Conservation (phyloP, 2,113 vertebrate species). For the Corythaeola cristata region DNA sequence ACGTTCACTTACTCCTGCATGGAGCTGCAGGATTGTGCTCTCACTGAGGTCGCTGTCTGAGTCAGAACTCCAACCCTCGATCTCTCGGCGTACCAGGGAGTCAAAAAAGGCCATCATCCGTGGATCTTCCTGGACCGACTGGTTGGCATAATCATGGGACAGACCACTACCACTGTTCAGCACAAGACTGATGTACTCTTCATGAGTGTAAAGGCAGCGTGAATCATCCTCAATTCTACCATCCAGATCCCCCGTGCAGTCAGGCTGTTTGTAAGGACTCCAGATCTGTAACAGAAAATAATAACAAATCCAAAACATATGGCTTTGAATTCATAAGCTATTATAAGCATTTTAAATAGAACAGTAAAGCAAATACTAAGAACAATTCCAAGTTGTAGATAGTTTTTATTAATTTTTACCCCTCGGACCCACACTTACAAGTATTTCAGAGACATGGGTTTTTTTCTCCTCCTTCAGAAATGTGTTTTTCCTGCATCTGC, state of each 20-base stretch:
- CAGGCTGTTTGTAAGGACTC: slow-evolving; percentile 97
- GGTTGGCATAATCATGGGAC: slow-evolving; percentile 97
- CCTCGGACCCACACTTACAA: neutral
- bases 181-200: slow-evolving; percentile 98
- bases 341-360: neutral
- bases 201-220: slow-evolving; percentile 94
- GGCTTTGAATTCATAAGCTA: neutral
- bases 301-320: neutral
- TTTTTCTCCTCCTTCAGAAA: neutral
- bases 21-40: slow-evolving; percentile 94
- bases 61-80: slow-evolving; percentile 98
- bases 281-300: slow-evolving; percentile 81
- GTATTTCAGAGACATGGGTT: neutral
- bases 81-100: slow-evolving; percentile 94
- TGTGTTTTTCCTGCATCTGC: neutral
- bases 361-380: neutral
- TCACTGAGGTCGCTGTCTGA: slow-evolving; percentile 95
- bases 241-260: slow-evolving; percentile 91
- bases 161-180: slow-evolving; percentile 95
- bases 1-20: slow-evolving; percentile 84
- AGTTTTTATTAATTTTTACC: neutral
- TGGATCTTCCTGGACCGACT: slow-evolving; percentile 96
- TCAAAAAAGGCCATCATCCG: slow-evolving; percentile 99
- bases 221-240: slow-evolving; percentile 93
- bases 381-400: neutral